These are phyloP conservation scores for Hippocampus mohnikei DNA, from an alignment of 2,113 vertebrate species.

Conservation along the genomic window DNA sequence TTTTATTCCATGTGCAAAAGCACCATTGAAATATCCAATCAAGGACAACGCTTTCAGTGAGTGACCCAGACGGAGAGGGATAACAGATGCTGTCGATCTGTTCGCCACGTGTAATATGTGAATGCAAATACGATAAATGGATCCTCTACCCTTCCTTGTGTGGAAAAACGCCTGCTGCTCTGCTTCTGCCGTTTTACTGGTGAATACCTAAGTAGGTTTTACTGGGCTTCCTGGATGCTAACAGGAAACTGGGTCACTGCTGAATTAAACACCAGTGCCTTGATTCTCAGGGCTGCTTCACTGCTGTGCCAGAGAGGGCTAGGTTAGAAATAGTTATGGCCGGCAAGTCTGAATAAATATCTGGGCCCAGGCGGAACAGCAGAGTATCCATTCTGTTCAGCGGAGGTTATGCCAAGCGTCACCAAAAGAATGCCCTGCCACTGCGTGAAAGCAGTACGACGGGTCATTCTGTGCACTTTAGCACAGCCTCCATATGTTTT, in stretches of 20 bases:
- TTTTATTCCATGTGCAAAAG: too few species aligned
- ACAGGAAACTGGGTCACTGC: conserved; percentile 64
- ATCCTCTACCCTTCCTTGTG: conserved; percentile 18
- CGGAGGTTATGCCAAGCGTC: conserved; percentile 39
- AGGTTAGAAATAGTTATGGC: conserved; percentile 45
- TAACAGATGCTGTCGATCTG: conserved; percentile 18
- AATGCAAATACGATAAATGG: conserved; percentile 34
- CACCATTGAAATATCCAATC: neutral
- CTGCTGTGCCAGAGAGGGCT: conserved; percentile 26
- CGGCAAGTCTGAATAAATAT: conserved; percentile 27
- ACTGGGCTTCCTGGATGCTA: conserved; percentile 31
- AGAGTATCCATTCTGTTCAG: conserved; percentile 19
- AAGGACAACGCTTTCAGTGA: neutral
- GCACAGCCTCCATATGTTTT: conserved; percentile 9
- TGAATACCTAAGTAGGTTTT: conserved; percentile 54
- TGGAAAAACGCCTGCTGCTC: conserved; percentile 5
- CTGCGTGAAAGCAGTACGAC: neutral
- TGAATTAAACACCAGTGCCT: conserved; percentile 60
- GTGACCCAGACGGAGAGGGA: neutral
- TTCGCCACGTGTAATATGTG: conserved; percentile 16
- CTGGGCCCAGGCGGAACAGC: neutral
- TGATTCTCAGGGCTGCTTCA: conserved; percentile 23
- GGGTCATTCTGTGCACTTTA: neutral
- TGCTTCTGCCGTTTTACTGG: conserved; percentile 35
- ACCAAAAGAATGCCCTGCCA: neutral